Conservation (phyloP, 1,140 invertebrate genomes). For the Megalopta genalis region DNA sequence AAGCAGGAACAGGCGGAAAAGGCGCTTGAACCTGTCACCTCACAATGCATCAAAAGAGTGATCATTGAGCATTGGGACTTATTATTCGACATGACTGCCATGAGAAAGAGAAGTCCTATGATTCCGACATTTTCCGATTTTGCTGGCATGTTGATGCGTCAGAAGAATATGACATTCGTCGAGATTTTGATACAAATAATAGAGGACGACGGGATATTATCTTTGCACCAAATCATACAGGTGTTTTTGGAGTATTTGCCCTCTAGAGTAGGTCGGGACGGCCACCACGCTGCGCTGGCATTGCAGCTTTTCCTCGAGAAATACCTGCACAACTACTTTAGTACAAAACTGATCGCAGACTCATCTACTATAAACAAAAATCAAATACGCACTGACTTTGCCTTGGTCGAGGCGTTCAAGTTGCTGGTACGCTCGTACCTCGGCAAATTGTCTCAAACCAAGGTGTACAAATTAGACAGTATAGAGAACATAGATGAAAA, state of each 20-base stretch:
- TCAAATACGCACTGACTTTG: constrained; percentile 76
- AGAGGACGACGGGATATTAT: constrained; percentile 71
- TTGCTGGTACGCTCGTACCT: constrained; percentile 82
- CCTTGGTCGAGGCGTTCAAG: constrained; percentile 80
- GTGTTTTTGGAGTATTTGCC: constrained; percentile 83
- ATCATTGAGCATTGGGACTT: constrained; percentile 79
- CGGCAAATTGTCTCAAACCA: constrained; percentile 78
- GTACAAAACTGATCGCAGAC: constrained; percentile 67
- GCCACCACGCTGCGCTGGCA: constrained; percentile 79
- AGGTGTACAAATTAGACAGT: constrained; percentile 67
- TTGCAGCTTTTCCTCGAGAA: constrained; percentile 81
- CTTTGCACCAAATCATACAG: constrained; percentile 81
- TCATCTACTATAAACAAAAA: constrained; percentile 54
- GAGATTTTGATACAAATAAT: constrained; percentile 78
- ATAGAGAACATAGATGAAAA: constrained; percentile 62
- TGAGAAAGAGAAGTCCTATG: constrained; percentile 70
- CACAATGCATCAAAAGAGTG: constrained; percentile 70
- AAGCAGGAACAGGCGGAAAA: constrained; percentile 78
- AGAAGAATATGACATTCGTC: constrained; percentile 77
- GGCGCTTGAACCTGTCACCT: constrained; percentile 75
- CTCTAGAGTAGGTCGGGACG: constrained; percentile 81
- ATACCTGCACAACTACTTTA: constrained; percentile 78
- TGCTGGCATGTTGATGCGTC: constrained; percentile 79
- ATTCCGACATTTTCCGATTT: constrained; percentile 81
- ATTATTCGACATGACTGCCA: constrained; percentile 78